Evolutionary conservation across 2,888 invertebrate genomes (phyloP).

Genomic region (Serripes groenlandicus): DNA sequence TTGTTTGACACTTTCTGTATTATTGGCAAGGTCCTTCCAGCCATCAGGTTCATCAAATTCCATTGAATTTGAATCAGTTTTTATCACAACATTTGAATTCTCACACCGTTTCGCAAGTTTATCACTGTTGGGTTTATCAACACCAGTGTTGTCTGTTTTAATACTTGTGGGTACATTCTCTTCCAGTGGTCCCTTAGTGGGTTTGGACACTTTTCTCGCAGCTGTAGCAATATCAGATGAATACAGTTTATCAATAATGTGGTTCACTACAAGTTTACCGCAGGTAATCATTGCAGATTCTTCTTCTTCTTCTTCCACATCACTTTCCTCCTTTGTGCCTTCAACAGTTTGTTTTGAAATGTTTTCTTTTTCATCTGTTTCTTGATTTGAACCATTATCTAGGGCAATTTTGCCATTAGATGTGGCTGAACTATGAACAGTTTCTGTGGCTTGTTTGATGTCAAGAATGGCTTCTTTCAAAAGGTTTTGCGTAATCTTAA

Average conservation of each 20-base stretch:
- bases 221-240: conserved; percentile 61
- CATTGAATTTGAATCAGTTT: not conserved
- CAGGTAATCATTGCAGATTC: conserved; percentile 74
- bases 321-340: conserved; percentile 8
- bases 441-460: not conserved
- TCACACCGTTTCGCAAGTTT: not conserved
- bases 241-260: conserved; percentile 77
- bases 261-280: conserved; percentile 77
- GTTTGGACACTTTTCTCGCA: conserved; percentile 25
- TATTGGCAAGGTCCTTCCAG: conserved; percentile 79
- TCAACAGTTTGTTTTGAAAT: conserved; percentile 19
- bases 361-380: conserved; percentile 50
- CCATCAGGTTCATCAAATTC: conserved; percentile 27
- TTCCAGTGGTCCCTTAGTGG: not conserved
- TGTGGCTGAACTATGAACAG: not conserved
- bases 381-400: not conserved
- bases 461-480: not conserved
- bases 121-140: not conserved
- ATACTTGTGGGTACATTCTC: not conserved
- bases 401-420: not conserved
- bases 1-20: not conserved
- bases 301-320: conserved; percentile 50
- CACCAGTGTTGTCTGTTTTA: not conserved
- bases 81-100: conserved; percentile 4
- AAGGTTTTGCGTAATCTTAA: not conserved